Conservation (phyloP, 2,797 vertebrate species). For the Poeciliopsis gracilis region DNA sequence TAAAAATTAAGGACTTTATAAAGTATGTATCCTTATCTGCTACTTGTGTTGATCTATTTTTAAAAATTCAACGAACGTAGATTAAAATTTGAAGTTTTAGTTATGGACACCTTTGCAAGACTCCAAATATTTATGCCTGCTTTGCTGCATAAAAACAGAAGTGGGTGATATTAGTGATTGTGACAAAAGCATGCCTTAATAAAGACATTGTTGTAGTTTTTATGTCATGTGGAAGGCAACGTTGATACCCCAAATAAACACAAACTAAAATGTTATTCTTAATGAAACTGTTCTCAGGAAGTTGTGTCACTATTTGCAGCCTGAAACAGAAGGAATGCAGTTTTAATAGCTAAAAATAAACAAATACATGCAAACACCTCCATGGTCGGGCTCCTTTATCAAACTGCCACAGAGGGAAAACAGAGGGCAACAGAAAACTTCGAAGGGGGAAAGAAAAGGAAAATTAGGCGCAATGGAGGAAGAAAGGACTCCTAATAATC, state of each 20-base stretch:
- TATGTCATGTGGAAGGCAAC: not conserved
- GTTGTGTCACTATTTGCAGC: not conserved
- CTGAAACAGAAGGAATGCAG: not conserved
- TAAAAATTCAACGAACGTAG: no score
- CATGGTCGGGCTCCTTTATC: slow-evolving; percentile 34
- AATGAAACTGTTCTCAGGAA: not conserved
- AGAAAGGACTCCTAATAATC: slow-evolving; percentile 37
- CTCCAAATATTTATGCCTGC: not conserved
- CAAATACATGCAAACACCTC: slow-evolving; percentile 8
- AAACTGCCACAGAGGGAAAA: slow-evolving; percentile 19
- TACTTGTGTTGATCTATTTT: not conserved
- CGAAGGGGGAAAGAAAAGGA: slow-evolving; percentile 3
- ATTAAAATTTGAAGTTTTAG: not conserved
- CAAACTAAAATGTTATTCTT: not conserved
- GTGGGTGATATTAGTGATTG: not conserved
- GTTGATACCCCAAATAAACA: not conserved
- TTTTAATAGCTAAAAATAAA: slow-evolving; percentile 12
- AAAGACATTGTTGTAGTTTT: not conserved
- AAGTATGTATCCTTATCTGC: not conserved
- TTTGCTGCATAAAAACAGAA: not conserved
- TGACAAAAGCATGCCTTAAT: not conserved
- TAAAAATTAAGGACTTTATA: not conserved
- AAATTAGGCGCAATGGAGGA: slow-evolving; percentile 9
- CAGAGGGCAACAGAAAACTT: not conserved
- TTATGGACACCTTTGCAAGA: not conserved